Evolutionary conservation across 2,797 vertebrate genomes (phyloP), one percentile per base, ranked within the genome.

Genomic region (Lithobates pipiens): DNA sequence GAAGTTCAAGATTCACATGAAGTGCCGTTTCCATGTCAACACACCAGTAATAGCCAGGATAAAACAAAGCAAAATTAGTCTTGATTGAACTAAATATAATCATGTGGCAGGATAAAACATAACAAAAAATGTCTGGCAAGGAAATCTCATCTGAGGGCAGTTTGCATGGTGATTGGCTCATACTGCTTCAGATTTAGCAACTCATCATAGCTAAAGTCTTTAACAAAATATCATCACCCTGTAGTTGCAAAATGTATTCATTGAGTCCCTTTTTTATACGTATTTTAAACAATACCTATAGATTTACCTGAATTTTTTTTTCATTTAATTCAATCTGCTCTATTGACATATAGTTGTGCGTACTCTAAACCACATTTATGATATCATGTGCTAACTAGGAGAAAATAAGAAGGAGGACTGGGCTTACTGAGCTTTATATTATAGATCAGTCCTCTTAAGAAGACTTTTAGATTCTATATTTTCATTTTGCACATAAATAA

Each of bases 1-100:
- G 91, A 94, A 94, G 91, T 93, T 93, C 91, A 93, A 92, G 91
- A 94, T 93, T 90, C 88, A 89, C 91, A 89, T 91, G 91, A 93
- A 94, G 89, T 86, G 68, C 91, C 89, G 93, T 95, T 93, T 91
- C 93, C 91, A 95, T 93, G 91, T 89, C 93, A 93, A 94, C 93
- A 90, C 93, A 88, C 89, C 90, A 91, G 91, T 94, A 94, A 95
- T 94, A 93, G 92, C 86, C 27, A 92, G 90, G 89, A 91, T 91
- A 91, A 93, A 93, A 91, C 90, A 91, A 93, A 92, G 88, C 88
- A 89, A 94, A 93, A 91, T 92, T 91, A 94, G 90, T 89, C 90
- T 89, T 94, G 89, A 89, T 18, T 0, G 88, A 89, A 92, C 92
- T 89, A 91, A 90, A 88, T 90, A 89, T 88, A 88, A 89, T 90